These are phyloP conservation scores for Anhinga anhinga DNA, from an alignment of 2,113 vertebrate genomes.

Conservation along the genomic window DNA sequence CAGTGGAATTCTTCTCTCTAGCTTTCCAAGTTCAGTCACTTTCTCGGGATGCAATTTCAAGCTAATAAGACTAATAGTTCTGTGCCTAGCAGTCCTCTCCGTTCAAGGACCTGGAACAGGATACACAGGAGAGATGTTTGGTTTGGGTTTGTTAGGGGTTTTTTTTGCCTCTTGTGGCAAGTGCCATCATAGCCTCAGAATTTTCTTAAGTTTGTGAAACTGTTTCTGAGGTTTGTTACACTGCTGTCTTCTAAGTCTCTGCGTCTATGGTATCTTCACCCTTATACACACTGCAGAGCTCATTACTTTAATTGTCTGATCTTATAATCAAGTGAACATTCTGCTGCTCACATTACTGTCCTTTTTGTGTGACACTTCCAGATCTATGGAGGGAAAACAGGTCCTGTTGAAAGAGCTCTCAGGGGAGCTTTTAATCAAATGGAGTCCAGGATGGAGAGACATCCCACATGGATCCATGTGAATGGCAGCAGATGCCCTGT, in stretches of 20 bases:
- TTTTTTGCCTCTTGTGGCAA: background rate
- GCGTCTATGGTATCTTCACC: background rate
- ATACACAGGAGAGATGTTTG: background rate
- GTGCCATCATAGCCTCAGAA: background rate
- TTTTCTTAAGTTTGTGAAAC: background rate
- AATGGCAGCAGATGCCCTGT: background rate
- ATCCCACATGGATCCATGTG: background rate
- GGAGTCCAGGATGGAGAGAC: background rate
- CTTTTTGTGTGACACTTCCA: background rate
- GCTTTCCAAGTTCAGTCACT: background rate
- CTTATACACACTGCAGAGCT: background rate
- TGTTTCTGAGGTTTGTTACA: background rate
- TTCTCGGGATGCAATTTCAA: conserved; percentile 26
- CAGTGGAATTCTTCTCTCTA: conserved; percentile 11
- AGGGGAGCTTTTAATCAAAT: background rate
- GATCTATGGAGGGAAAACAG: background rate
- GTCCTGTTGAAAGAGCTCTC: background rate
- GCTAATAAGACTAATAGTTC: background rate
- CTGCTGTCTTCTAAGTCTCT: background rate
- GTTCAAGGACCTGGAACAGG: background rate
- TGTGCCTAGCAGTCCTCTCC: background rate
- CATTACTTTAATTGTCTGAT: background rate
- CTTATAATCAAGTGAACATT: background rate
- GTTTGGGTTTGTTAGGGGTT: background rate
- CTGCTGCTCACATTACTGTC: background rate